phyloP scores from a whole-genome alignment of 2,888 invertebrate genomes.

The Synanthedon andrenaeformis region DNA sequence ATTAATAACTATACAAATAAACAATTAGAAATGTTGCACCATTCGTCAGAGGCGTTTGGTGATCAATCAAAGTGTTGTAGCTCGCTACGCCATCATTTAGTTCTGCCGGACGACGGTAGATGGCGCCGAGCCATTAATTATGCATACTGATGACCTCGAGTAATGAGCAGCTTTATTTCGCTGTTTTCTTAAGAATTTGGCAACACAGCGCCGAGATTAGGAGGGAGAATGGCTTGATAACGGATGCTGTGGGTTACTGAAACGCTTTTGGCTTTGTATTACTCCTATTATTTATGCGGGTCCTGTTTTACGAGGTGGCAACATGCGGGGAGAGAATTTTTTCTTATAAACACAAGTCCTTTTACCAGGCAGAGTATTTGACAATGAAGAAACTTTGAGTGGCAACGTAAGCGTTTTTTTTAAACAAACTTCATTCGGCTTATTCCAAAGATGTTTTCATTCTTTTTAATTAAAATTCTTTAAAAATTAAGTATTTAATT shows the following conservation, averaged over 20 bases:
- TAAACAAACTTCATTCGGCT: too few relatives aligned
- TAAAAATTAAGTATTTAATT: too few relatives aligned
- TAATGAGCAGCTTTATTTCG: conserved; percentile 68
- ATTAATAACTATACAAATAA: conserved; percentile 1
- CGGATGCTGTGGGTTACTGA: conserved; percentile 6
- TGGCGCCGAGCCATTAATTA: conserved; percentile 74
- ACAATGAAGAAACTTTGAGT: too few relatives aligned
- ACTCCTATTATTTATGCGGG: too few relatives aligned
- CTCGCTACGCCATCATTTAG: conserved; percentile 15
- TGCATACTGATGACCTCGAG: conserved; percentile 81
- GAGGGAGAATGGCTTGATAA: conserved; percentile 46
- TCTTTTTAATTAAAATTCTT: too few relatives aligned
- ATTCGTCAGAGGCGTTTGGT: conserved; percentile 26
- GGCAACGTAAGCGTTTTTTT: too few relatives aligned
- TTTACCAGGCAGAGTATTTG: too few relatives aligned
- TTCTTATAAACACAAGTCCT: too few relatives aligned
- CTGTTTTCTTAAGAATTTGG: conserved; percentile 53
- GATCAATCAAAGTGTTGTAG: conserved; percentile 34
- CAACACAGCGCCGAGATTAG: conserved; percentile 44
- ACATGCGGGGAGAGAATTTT: too few relatives aligned
- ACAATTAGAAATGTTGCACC: conserved; percentile 7
- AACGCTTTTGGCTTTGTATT: conserved; percentile 3
- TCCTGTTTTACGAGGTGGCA: too few relatives aligned
- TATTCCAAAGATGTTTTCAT: too few relatives aligned
- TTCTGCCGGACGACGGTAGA: conserved; percentile 46